Evolutionary conservation across 2,888 invertebrate species (phyloP).

Genomic region (Caenorhabditis uteleia): DNA sequence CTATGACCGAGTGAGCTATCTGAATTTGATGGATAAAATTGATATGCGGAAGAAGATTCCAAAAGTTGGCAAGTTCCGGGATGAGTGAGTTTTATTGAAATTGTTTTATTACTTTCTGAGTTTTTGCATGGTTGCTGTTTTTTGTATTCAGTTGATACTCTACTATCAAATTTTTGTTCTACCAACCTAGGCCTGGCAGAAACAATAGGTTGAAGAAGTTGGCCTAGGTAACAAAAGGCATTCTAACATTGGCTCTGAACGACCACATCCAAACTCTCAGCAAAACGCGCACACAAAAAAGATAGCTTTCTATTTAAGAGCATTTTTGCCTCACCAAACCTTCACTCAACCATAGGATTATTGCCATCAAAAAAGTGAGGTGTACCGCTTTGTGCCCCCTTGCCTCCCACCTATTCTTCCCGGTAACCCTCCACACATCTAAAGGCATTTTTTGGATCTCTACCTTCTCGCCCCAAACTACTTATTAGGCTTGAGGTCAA

Average conservation of each 20-base stretch:
- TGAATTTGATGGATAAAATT: constrained; percentile 52
- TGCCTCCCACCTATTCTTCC: constrained; percentile 21
- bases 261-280: too few species aligned
- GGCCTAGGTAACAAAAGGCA: too few species aligned
- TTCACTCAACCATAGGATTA: constrained; percentile 44
- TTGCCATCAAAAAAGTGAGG: constrained; percentile 42
- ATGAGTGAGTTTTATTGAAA: constrained; percentile 44
- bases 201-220: too few species aligned
- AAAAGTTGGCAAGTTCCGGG: constrained; percentile 36
- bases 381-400: constrained; percentile 24
- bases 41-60: constrained; percentile 28
- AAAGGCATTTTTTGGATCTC: too few species aligned
- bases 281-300: constrained; percentile 34
- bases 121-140: too few species aligned
- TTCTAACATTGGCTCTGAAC: too few species aligned
- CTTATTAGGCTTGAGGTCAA: constrained; percentile 15
- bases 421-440: constrained; percentile 26
- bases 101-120: too few species aligned
- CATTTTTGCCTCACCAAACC: constrained; percentile 37
- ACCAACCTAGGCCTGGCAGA: too few species aligned
- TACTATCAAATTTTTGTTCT: too few species aligned
- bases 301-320: constrained; percentile 46
- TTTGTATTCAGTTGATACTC: too few species aligned
- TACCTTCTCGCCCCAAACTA: constrained; percentile 13
- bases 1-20: constrained; percentile 58